Base-by-base conservation (phyloP, 2,888 invertebrate genomes). In the Agapetus fuscipes region DNA sequence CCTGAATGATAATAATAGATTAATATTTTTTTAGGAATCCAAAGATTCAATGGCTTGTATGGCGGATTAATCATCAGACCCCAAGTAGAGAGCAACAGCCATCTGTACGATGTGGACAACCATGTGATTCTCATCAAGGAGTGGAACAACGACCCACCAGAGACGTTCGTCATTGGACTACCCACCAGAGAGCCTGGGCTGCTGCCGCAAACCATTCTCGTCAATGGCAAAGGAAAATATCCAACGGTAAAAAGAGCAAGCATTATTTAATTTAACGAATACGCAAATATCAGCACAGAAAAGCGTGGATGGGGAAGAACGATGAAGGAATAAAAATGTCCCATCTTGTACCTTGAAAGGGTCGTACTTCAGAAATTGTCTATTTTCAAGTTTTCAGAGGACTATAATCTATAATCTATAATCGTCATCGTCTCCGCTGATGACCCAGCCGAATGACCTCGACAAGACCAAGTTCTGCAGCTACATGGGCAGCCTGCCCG, bases 81-180 rank as follows among this genome's bases (percentile, higher is more conserved):
- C 36, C 50, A 53, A 2, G 35, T 50, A 13, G 52, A 58, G 16
- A 46, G 49, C 3, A 45, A 49, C 14, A 30, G 41, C 6, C n/a
- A 16, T 1, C 46, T 56, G 7, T 67, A 64, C 49, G 62, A 66
- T 48, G 48, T 52, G 17, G 68, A 68, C 47, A 60, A 61, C 24
- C 66, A 68, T 49, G 54, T 56, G 11, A 51, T 67, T 1, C 43
- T 64, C 10, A 50, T 67, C 28, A 56, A 56, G 20, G 67, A 69
- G 48, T 68, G 67, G 66, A 41, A 63, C 15, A 47, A 50, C 30
- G 31, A 43, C 4, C 12, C 32, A 5, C 34, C 48, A 6, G 45
- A 49, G 9, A 41, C 42, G 28, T 47, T 42, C 9, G 33, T 43
- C 11, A 48, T 48, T 2, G 52, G 51, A 17, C 34, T 48, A 2